These are phyloP conservation scores for Batillaria attramentaria DNA, from an alignment of 1,140 invertebrate species.

Conservation along the genomic window DNA sequence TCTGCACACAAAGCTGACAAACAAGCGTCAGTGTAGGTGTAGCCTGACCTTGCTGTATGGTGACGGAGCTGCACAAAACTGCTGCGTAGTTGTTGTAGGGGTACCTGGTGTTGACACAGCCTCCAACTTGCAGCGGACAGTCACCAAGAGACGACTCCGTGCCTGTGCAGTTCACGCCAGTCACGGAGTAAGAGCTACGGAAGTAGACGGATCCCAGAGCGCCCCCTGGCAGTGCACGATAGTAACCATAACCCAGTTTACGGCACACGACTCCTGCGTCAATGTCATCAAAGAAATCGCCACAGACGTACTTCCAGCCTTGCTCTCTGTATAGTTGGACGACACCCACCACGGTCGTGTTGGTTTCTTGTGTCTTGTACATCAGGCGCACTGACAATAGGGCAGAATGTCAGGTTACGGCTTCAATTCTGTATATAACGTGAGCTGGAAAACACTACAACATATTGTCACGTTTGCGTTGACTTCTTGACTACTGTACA, in stretches of 20 bases:
- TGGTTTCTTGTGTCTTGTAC: background rate
- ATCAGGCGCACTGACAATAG: slow-evolving; percentile 25
- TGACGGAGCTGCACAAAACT: slow-evolving; percentile 55
- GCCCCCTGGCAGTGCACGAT: slow-evolving; percentile 10
- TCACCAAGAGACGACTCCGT: slow-evolving; percentile 46
- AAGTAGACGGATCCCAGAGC: slow-evolving; percentile 70
- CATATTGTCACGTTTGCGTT: too few relatives aligned
- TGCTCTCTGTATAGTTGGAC: slow-evolving; percentile 24
- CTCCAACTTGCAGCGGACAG: slow-evolving; percentile 47
- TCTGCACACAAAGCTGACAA: background rate
- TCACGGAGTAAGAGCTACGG: slow-evolving; percentile 19
- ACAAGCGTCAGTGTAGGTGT: background rate
- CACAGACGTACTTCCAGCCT: slow-evolving; percentile 81
- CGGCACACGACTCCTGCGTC: slow-evolving; percentile 80
- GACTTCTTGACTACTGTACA: too few relatives aligned
- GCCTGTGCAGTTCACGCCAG: slow-evolving; percentile 53
- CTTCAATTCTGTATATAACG: background rate
- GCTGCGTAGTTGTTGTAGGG: slow-evolving; percentile 53
- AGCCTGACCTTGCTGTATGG: slow-evolving; percentile 20
- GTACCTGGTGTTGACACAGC: slow-evolving; percentile 48
- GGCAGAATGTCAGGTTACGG: background rate
- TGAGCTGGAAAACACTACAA: background rate
- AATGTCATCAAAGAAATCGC: slow-evolving; percentile 80
- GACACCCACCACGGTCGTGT: slow-evolving; percentile 16
- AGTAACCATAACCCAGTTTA: slow-evolving; percentile 75